Evolutionary conservation across 2,113 vertebrate genomes (phyloP).

Genomic region (Cariama cristata): DNA sequence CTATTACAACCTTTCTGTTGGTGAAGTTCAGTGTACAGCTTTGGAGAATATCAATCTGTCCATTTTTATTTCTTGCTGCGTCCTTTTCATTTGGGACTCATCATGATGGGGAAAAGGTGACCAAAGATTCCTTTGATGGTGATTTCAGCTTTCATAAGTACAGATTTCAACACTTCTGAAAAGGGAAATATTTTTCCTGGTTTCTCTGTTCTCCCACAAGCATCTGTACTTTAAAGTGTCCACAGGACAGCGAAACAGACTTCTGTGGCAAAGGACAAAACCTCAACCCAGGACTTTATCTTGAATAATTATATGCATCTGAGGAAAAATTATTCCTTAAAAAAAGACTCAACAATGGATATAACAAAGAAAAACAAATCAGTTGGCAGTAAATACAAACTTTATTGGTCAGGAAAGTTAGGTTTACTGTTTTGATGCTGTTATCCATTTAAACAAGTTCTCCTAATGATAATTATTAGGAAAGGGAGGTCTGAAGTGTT

Average conservation of each 20-base stretch:
- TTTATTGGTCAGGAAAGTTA: neutral
- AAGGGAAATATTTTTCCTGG: neutral
- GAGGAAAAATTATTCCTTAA: neutral
- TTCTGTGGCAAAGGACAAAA: neutral
- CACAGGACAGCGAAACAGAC: neutral
- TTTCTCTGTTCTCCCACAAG: neutral
- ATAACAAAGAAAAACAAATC: neutral
- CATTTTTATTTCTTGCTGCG: neutral
- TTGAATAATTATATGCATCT: neutral
- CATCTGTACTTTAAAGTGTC: neutral
- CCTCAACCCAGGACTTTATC: neutral
- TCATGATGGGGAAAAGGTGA: neutral
- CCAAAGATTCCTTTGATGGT: neutral
- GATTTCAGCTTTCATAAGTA: neutral
- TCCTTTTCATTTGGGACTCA: neutral
- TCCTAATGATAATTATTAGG: neutral
- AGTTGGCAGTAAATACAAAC: neutral
- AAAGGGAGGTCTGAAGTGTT: neutral
- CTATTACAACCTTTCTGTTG: neutral
- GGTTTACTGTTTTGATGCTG: neutral
- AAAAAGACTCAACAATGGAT: neutral
- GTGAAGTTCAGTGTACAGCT: neutral
- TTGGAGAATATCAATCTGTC: neutral
- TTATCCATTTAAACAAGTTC: neutral
- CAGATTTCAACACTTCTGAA: neutral